Evolutionary conservation across 2,797 vertebrate species (phyloP).

Genomic region (Poeciliopsis turneri): DNA sequence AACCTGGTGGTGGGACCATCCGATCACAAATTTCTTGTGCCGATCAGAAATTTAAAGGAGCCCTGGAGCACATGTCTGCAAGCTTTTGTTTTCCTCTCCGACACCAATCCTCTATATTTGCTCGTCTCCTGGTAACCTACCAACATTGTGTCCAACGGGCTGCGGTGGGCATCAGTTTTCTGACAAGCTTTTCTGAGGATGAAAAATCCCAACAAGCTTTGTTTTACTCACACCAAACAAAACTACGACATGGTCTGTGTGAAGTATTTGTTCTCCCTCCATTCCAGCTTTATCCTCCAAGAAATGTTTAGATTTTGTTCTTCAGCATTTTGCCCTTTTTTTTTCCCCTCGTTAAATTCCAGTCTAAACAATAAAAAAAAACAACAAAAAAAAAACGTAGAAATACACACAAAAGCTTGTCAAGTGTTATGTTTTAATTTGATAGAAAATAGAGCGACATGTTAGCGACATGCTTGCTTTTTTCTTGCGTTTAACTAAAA

Average conservation of each 20-base stretch:
- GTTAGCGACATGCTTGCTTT: background rate
- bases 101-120: background rate
- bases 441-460: background rate
- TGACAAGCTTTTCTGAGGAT: background rate
- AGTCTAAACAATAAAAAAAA: background rate
- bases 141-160: background rate
- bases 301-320: background rate
- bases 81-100: background rate
- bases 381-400: too few relatives aligned
- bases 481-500: background rate
- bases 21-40: background rate
- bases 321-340: background rate
- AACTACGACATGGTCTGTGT: background rate
- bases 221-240: background rate
- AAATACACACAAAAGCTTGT: background rate
- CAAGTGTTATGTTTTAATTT: conserved; percentile 3
- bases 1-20: background rate
- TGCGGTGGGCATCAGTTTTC: background rate
- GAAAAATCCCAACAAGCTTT: too few relatives aligned
- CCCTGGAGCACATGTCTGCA: background rate
- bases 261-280: background rate
- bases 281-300: background rate
- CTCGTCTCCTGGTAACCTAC: background rate
- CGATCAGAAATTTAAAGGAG: background rate
- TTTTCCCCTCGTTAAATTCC: background rate